Evolutionary conservation across 2,888 invertebrate species (phyloP), one percentile per base, ranked within the genome.

Genomic region (Diploptera punctata): DNA sequence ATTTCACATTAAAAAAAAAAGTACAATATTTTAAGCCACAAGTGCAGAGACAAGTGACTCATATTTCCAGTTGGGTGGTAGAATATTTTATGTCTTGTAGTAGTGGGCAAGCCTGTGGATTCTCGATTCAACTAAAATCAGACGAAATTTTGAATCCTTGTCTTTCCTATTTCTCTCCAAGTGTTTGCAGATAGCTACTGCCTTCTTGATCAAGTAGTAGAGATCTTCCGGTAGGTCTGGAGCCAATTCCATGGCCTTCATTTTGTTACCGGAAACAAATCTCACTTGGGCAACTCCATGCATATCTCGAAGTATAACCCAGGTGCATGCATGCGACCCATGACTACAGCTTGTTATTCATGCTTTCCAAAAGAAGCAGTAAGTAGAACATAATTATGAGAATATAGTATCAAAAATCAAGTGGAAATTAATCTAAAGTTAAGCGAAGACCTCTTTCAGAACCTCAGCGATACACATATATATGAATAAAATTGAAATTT

Each of bases 261-360:
- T 93, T 86, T 99, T 99, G 86, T 97, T 99, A 79, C 99, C 98
- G 71, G 98, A 98, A 47, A 99, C 97, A 83, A 98, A 99, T 83
- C 98, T 91, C 73, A 99, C 99, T 86, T 99, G 99, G 67, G 99
- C 99, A 65, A 99, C 98, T 81, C 99, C 99, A 86, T 98, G 95
- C 31, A 97, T 98, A 87, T 99, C 99, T 86, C 99, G 91, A 76
- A 99, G 91, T 82, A 98, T 96, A 67, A 99, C 99, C 91, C 99
- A 85, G 97, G 97, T 86, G 97, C 95, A 92, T 98, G 98, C 98
- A 98, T 98, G 88, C 98, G 98, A 94, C 98, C 98, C 98, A 98
- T 99, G 79, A 77, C 84, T 73, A 67, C 52, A 62, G n/a, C 68
- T 61, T 70, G 21, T 33, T 65, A 21, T 13, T 1, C 33, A 13